phyloP scores from a whole-genome alignment of 2,888 invertebrate genomes.

The Lysandra bellargus region DNA sequence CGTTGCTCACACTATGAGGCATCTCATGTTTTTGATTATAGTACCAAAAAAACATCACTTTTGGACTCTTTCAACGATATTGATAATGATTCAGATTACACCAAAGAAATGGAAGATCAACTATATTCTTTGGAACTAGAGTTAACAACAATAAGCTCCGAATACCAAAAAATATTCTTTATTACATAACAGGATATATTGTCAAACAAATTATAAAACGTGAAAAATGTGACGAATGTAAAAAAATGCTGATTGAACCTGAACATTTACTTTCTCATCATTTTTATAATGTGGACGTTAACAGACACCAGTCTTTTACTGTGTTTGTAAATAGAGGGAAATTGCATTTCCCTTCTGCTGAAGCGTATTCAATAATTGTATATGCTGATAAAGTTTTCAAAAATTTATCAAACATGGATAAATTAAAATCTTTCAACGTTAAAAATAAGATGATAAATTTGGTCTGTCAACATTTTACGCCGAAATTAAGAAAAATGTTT shows the following conservation, averaged over 20 bases:
- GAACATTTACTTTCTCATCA: background rate
- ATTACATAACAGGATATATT: constrained; percentile 1
- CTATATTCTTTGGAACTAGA: background rate
- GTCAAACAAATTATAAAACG: background rate
- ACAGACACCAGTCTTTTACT: background rate
- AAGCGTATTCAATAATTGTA: background rate
- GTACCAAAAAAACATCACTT: background rate
- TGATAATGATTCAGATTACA: too few species aligned
- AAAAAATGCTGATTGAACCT: background rate
- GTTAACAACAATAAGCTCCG: background rate
- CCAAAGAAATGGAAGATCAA: background rate
- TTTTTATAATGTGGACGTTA: background rate
- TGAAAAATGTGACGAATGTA: background rate
- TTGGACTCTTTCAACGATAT: too few species aligned
- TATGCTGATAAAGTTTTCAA: background rate
- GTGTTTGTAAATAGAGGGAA: background rate
- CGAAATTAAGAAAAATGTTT: too few species aligned
- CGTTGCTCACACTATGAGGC: too few species aligned
- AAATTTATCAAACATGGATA: background rate
- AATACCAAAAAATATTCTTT: constrained; percentile 5
- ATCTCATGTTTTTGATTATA: background rate
- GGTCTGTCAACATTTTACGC: too few species aligned
- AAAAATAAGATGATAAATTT: too few species aligned
- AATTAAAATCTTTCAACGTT: background rate
- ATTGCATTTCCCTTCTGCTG: background rate